Base-by-base conservation (phyloP, 2,113 vertebrate species). In the Anoplopoma fimbria region DNA sequence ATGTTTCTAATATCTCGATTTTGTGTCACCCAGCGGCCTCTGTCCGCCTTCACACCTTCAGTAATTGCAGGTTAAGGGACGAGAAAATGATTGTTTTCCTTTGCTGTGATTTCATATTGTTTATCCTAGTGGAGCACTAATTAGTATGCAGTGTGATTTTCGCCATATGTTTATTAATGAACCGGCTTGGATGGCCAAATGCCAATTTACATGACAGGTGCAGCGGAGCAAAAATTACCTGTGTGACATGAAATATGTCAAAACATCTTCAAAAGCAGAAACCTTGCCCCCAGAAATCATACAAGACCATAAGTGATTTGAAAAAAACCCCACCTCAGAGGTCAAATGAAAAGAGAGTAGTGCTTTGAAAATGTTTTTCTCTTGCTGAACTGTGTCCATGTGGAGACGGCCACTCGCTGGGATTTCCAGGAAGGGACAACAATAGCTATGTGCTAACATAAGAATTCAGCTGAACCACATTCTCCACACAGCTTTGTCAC, bases 361-460 rank as follows among this genome's bases (percentile, higher is more conserved):
- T 40, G 38, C 25, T 38, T 69, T 77, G 7, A 42, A 47, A 53
- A 49, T 23, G 33, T 27, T 29, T 60, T 84, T 60, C 69, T 70
- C 63, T 21, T 0, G 4, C 49, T 70, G 13, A 83, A 47, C 40
- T 77, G 34, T 53, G 61, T 57, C 19, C 64, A 79, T 42, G 49
- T 29, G 0, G 40, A 74, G 47, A 67, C 58, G 19, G 80, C 60
- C 36, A 29, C 86, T 87, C 72, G 68, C 40, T 86, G 69, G 67
- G 85, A 86, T 87, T 92, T 90, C 79, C 86, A 85, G 82, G 88
- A 91, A 87, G 86, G 42, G 67, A 88, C 83, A 85, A 93, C 87
- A 91, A 88, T 87, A 87, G 85, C 75, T 88, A 57, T 87, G 70
- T 70, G 64, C 73, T 82, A 78, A 76, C 76, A 75, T 57, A 87